Evolutionary conservation across 2,113 vertebrate genomes (phyloP), one percentile per base, ranked within the genome.

Genomic region (Macaca mulatta): DNA sequence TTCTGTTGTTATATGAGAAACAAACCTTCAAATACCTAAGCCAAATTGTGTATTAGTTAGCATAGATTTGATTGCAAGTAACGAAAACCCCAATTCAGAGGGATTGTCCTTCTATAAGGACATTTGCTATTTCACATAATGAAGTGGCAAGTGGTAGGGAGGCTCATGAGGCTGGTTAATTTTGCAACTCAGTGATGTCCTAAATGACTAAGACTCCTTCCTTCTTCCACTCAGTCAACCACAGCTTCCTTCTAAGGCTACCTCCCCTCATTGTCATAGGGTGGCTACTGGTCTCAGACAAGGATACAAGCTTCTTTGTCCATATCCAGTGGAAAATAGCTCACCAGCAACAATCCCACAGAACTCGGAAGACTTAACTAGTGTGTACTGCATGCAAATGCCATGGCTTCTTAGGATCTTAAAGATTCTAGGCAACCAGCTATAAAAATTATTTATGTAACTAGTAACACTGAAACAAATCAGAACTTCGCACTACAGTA

Each of bases 381-480:
- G 27, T 35, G 7, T 77, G 17, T 74, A 80, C 22, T 87, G 5
- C 17, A 79, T 86, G 70, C 45, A 94, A 96, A 90, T 92, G 7
- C 38, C 91, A 8, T 87, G 25, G 40, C 77, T 97, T 80, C 83
- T 85, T 87, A 79, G 82, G 43, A 61, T 94, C 67, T 67, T 93
- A 69, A 93, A 69, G 67, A 89, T 85, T 86, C 52, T 30, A 97
- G 27, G 89, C 22, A 95, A 79, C 2, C 20, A 32, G 9, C 72
- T 89, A 83, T 83, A 82, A 86, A 80, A 89, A 55, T 77, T 52
- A 91, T 52, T 95, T 85, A 79, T 86, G 64, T 78, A 86, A 93
- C 74, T 85, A 93, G 57, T 67, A 85, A 70, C 72, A 80, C 59
- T 74, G 48, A 93, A 97, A 96, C 83, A 95, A 96, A 90, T 64